phyloP scores from a whole-genome alignment of 2,888 invertebrate genomes.

The Seira sanloemensis region DNA sequence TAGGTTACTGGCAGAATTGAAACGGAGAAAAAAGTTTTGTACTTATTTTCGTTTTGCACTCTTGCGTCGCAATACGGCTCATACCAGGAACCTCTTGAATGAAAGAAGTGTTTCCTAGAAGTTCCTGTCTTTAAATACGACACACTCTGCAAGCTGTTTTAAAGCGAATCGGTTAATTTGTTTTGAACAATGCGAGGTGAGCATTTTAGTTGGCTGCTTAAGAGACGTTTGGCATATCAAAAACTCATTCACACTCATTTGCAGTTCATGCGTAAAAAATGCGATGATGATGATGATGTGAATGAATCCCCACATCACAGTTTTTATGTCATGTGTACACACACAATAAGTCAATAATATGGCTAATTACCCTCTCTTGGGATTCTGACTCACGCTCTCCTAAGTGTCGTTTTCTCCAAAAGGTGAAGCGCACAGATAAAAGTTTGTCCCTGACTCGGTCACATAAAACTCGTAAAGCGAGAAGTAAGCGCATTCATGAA shows the following conservation, averaged over 20 bases:
- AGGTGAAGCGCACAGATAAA: not conserved
- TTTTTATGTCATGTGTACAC: slow-evolving; percentile 21
- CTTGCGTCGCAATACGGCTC: too few species aligned
- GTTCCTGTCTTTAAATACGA: slow-evolving; percentile 34
- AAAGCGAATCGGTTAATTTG: not conserved
- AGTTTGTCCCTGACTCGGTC: not conserved
- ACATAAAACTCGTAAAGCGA: slow-evolving; percentile 6
- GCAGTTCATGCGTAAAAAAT: slow-evolving; percentile 52
- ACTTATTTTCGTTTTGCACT: not conserved
- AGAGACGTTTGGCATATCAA: slow-evolving; percentile 7
- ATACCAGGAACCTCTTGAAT: slow-evolving; percentile 2
- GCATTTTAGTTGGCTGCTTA: not conserved
- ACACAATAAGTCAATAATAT: slow-evolving; percentile 24
- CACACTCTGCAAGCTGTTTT: not conserved
- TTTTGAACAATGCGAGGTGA: not conserved
- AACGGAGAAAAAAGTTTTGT: not conserved
- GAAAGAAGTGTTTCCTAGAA: not conserved
- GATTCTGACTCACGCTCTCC: slow-evolving; percentile 55
- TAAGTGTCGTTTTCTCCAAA: not conserved
- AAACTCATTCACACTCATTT: slow-evolving; percentile 59
- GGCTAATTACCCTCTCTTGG: slow-evolving; percentile 45
- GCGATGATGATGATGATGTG: slow-evolving; percentile 37
- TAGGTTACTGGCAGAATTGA: not conserved
- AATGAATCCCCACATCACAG: not conserved
- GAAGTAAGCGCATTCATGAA: not conserved